Evolutionary conservation across 2,888 invertebrate genomes (phyloP), one percentile per base, ranked within the genome.

Genomic region (Macroteleia sp.): DNA sequence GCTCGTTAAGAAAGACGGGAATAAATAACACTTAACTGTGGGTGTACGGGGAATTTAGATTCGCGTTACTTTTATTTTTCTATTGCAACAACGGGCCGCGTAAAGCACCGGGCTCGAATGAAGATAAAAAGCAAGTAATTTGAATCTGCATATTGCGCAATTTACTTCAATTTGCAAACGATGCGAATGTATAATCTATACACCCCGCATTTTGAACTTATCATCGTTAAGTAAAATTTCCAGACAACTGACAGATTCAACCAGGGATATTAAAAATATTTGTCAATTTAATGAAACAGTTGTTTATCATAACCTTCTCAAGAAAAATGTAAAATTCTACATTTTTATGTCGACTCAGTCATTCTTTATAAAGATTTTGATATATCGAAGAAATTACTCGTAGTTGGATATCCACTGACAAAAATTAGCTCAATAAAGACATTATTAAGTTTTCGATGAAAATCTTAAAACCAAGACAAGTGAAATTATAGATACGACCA

Each of bases 131-230:
- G 67, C 67, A 46, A 54, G 67, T 61, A 75, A 67, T 75, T 75
- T 75, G 36, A 67, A 75, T 75, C 75, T 75, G 75, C 75, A 75
- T 75, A 75, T 75, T 75, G 67, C 67, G 75, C 61, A 75, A 75
- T 75, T 75, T 75, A 75, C 52, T 75, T 75, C 75, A 75, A 75
- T 75, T 75, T 75, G 66, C 75, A 67, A 62, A 69, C 75, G 62
- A 48, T 54, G 75, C 75, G 75, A 62, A 75, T 75, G 56, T 42
- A 50, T 69, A 66, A 67, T 75, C 66, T 67, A 67, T 75, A 61
- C 57, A 32, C n/a, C 28, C 46, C 46, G 46, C 54, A 20, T 48
- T 61, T 52, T 54, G 61, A 20, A 67, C 66, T 67, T 67, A 61
- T 75, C 74, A 54, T 75, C 52, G 61, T 75, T 75, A 61, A 75